A percentile compares a stretch with the other conserved stretches of the same genome.
These are phyloP conservation scores for Lapara coniferarum DNA, from an alignment of 2,888 invertebrate genomes.

Conservation along the genomic window DNA sequence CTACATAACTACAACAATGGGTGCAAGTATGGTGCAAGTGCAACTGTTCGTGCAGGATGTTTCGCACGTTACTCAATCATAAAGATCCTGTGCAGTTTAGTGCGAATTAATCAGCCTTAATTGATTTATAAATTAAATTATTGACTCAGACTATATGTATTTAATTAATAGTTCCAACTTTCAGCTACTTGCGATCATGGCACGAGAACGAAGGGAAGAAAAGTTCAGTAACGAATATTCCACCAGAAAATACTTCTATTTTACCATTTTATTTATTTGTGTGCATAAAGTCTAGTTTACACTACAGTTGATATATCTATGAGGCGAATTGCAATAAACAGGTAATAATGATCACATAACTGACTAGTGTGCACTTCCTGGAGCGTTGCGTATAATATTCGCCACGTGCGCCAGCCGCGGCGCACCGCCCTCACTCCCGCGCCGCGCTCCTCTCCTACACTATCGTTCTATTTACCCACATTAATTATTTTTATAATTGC, in stretches of 20 bases:
- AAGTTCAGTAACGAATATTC: too few species aligned
- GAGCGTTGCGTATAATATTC: neutral
- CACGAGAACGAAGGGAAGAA: too few species aligned
- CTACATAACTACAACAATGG: too few species aligned
- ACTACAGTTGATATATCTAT: too few species aligned
- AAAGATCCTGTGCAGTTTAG: neutral
- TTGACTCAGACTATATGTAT: too few species aligned
- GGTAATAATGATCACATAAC: neutral
- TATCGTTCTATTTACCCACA: neutral
- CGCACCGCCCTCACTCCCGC: neutral
- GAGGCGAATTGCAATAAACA: neutral
- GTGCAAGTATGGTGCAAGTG: neutral
- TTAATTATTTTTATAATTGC: neutral
- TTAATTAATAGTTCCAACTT: too few species aligned
- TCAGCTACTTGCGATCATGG: too few species aligned
- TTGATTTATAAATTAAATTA: too few species aligned
- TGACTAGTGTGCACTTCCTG: constrained; percentile 12
- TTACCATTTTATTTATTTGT: too few species aligned
- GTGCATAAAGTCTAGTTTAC: too few species aligned
- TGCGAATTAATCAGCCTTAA: too few species aligned
- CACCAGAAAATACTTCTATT: too few species aligned
- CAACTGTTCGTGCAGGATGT: neutral
- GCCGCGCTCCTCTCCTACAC: neutral
- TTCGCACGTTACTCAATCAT: neutral
- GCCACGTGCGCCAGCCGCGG: constrained; percentile 19